Evolutionary conservation across 2,797 vertebrate species (phyloP).

Genomic region (Enteromius afrohamiltoni): DNA sequence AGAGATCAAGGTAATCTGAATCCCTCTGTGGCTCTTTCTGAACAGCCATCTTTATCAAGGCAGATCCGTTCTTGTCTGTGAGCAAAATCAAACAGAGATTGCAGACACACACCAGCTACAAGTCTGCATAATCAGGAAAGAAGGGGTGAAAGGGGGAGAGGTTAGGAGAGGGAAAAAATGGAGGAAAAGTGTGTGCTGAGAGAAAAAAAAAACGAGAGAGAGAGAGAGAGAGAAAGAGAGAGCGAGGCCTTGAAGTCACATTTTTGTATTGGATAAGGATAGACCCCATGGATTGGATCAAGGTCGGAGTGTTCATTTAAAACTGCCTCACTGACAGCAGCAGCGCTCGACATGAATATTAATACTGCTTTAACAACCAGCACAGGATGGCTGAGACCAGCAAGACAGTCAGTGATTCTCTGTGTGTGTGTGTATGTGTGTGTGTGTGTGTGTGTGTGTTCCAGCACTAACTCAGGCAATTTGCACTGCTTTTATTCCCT

Average conservation of each 20-base stretch:
- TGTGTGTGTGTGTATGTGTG: conserved; percentile 26
- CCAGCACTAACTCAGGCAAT: conserved; percentile 37
- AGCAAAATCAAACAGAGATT: conserved; percentile 39
- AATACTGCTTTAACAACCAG: conserved; percentile 62
- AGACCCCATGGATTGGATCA: conserved; percentile 64
- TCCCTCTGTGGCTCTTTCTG: conserved; percentile 41
- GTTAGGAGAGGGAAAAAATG: conserved; percentile 16
- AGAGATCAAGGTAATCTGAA: conserved; percentile 43
- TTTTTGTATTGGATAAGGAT: conserved; percentile 57
- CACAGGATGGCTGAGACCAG: conserved; percentile 55
- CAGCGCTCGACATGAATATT: conserved; percentile 66
- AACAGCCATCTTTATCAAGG: conserved; percentile 54
- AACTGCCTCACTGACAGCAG: conserved; percentile 63
- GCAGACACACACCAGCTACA: conserved; percentile 10
- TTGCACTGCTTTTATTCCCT: conserved; percentile 45
- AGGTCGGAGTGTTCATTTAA: conserved; percentile 66
- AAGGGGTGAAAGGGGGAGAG: conserved; percentile 34
- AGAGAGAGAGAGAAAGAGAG: not conserved
- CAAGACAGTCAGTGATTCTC: conserved; percentile 30
- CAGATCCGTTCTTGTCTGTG: conserved; percentile 42
- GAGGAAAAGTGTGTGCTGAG: conserved; percentile 33
- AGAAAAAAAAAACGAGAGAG: conserved; percentile 5
- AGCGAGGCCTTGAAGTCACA: conserved; percentile 60
- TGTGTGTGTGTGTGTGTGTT: conserved; percentile 39
- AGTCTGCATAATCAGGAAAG: conserved; percentile 50